Base-by-base conservation (phyloP, 2,113 vertebrate species). In the Saccopteryx leptura region DNA sequence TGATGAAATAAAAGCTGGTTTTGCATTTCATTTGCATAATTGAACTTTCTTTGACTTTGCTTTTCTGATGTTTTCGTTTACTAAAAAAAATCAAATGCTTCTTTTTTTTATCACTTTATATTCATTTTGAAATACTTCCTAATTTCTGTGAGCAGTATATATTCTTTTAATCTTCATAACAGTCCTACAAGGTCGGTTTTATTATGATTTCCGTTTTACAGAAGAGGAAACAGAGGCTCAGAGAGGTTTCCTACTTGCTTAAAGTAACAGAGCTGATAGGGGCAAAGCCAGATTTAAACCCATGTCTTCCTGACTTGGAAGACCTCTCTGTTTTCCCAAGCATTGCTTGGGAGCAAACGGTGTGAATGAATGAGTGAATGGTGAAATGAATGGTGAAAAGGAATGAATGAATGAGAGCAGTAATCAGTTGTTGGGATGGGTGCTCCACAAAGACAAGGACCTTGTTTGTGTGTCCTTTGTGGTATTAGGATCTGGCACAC, bases 171-270 rank as follows among this genome's bases (percentile, higher is more conserved):
- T 54, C 7, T 31, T 87, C 15, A 31, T 74, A 21, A 1, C 28
- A 24, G n/a, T 21, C 48, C 33, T 50, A 3, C 9, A n/a, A 84
- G 9, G 4, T 21, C 19, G 23, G n/a, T 81, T 46, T 72, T 60
- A 0, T 65, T 48, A 9, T 19, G 60, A 31, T 60, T 74, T 92
- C 46, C 23, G 26, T 31, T 92, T 83, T 66, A 65, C n/a, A 28
- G 60, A 33, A n/a, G 50, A 82, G 58, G 74, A 85, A 80, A 80
- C 79, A 50, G 60, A 50, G 60, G 76, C 69, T 81, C 76, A 90
- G 89, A 92, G 78, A 88, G 78, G 28, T 84, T 90, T 24, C 72
- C n/a, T 80, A 18, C 72, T 93, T 69, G 60, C 48, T 58, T 80
- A 74, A 92, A 26, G 66, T 46, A 39, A 75, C 87, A 80, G 17